Percentiles rank a stretch among this genome's conserved stretches.
Evolutionary conservation across 2,113 vertebrate species (phyloP).

Genomic region (Antigone vipio): DNA sequence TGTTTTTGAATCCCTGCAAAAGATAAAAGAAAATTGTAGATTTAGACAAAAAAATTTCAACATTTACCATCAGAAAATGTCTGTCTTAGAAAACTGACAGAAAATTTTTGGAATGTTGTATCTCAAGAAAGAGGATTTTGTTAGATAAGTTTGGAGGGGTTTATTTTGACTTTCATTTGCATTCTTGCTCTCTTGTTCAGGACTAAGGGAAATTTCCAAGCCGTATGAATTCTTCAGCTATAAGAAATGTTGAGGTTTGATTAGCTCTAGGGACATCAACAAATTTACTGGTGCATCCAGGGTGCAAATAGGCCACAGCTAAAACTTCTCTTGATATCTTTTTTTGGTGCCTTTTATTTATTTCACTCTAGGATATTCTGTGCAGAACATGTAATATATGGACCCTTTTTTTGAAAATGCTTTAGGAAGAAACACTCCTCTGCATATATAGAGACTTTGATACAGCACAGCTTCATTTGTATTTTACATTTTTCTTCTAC

Average conservation of each 20-base stretch:
- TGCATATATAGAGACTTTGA: neutral
- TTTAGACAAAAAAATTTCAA: neutral
- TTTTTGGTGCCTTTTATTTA: neutral
- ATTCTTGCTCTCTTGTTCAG: neutral
- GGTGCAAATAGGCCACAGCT: neutral
- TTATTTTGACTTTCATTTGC: neutral
- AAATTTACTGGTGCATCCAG: neutral
- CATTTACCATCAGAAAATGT: neutral
- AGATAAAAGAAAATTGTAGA: neutral
- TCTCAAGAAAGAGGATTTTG: neutral
- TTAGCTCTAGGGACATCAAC: neutral
- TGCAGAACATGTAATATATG: neutral
- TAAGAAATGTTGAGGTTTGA: neutral
- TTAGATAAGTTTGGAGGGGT: neutral
- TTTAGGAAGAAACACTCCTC: neutral
- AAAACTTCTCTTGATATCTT: neutral
- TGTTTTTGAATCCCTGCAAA: neutral
- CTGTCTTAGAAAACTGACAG: neutral
- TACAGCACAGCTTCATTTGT: neutral
- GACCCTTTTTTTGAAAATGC: neutral
- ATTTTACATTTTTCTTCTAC: neutral
- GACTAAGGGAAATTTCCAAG: neutral
- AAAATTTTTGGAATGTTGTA: neutral
- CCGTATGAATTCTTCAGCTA: accelerated
- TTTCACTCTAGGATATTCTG: neutral